Conservation (phyloP, 2,797 vertebrate species). For the Sebastes steindachneri region DNA sequence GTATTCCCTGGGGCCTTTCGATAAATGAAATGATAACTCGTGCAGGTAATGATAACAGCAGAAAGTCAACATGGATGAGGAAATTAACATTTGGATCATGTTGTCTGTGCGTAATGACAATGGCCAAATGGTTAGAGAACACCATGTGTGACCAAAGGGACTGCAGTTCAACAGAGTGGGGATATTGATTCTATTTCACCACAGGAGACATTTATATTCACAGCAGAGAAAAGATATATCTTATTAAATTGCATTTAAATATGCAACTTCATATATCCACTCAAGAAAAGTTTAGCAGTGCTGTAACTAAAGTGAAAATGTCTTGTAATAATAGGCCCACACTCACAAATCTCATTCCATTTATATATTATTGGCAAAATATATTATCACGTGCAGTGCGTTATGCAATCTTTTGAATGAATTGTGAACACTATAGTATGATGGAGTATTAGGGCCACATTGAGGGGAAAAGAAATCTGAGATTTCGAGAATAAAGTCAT, state of each 20-base stretch:
- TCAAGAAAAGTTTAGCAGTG: background rate
- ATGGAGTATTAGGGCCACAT: no score
- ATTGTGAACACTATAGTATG: background rate
- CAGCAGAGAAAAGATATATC: background rate
- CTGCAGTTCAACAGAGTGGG: background rate
- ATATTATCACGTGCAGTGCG: no score
- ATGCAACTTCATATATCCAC: background rate
- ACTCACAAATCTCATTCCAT: background rate
- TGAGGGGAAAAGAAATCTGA: no score
- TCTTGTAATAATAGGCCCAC: background rate
- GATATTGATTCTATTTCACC: conserved; percentile 72
- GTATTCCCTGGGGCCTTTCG: background rate
- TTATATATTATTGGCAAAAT: background rate
- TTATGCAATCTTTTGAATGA: background rate
- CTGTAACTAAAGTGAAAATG: background rate
- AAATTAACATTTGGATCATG: background rate
- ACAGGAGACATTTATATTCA: background rate
- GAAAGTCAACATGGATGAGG: background rate
- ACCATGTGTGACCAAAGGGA: background rate
- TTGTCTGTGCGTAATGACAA: background rate
- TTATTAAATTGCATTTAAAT: background rate
- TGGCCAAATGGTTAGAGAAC: background rate
- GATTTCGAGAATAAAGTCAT: no score
- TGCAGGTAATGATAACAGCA: conserved; percentile 16
- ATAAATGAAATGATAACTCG: background rate